These are phyloP conservation scores for Epirrhoe tristata DNA, from an alignment of 2,888 invertebrate genomes.

Conservation along the genomic window DNA sequence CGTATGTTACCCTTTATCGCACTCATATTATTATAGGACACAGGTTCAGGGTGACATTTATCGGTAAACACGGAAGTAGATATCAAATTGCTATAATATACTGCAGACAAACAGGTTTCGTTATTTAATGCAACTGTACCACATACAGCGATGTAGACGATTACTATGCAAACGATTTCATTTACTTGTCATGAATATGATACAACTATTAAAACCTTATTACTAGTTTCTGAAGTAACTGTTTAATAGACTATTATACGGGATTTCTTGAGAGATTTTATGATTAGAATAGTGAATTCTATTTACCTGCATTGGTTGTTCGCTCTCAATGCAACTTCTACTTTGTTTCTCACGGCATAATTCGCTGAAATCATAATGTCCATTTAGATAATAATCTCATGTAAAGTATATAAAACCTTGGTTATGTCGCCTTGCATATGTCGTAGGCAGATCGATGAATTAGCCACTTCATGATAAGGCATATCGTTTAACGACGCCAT, in stretches of 20 bases:
- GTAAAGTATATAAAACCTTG: slow-evolving; percentile 42
- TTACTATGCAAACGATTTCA: slow-evolving; percentile 19
- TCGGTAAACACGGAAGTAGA: slow-evolving; percentile 20
- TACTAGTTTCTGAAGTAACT: slow-evolving; percentile 9
- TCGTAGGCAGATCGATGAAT: too few relatives aligned
- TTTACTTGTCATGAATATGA: slow-evolving; percentile 15
- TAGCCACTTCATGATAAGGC: too few relatives aligned
- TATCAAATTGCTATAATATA: slow-evolving; percentile 9
- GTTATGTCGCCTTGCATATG: slow-evolving; percentile 50
- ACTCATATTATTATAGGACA: background rate
- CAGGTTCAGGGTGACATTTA: slow-evolving; percentile 14
- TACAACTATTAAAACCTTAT: slow-evolving; percentile 9
- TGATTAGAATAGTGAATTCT: background rate
- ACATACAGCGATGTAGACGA: slow-evolving; percentile 15
- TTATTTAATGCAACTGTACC: slow-evolving; percentile 22
- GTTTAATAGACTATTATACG: background rate
- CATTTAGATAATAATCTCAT: slow-evolving; percentile 44
- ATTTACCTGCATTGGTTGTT: background rate
- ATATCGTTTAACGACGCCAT: too few relatives aligned
- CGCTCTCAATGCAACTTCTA: background rate
- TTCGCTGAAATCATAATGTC: background rate
- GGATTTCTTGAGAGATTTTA: background rate
- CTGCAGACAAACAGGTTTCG: slow-evolving; percentile 11
- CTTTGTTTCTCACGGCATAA: background rate
- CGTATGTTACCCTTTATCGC: background rate